Percentiles rank a stretch among this genome's conserved stretches.
Conservation (phyloP, 2,797 vertebrate species). For the Scleropages formosus region DNA sequence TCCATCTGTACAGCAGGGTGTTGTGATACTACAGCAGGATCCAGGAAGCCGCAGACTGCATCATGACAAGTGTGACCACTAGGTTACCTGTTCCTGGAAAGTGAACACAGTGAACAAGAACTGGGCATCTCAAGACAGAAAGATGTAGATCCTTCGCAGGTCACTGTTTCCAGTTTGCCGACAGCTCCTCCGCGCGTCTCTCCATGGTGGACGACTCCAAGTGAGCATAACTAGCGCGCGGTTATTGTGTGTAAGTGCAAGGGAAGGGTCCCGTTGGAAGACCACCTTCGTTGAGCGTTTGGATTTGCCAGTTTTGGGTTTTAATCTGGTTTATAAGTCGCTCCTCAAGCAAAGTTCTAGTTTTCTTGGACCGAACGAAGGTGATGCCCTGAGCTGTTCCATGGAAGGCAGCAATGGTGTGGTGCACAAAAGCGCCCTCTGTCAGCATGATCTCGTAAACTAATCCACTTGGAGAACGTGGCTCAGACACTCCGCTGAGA, state of each 20-base stretch:
- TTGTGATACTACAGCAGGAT: too few species aligned
- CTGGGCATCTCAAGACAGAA: too few species aligned
- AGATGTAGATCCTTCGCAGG: not conserved
- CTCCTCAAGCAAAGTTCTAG: too few species aligned
- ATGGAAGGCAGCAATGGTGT: not conserved
- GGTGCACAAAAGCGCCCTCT: constrained; percentile 57
- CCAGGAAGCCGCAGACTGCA: too few species aligned
- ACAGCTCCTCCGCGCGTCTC: not conserved
- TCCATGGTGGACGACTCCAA: not conserved
- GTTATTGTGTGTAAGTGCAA: not conserved
- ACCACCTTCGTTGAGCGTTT: too few species aligned
- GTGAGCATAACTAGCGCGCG: not conserved
- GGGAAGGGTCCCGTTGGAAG: not conserved
- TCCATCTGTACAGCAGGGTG: too few species aligned
- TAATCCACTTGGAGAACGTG: not conserved
- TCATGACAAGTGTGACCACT: too few species aligned
- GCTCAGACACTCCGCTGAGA: too few species aligned
- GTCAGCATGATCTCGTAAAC: constrained; percentile 44
- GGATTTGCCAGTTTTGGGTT: too few species aligned
- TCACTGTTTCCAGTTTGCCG: not conserved
- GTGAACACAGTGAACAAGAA: too few species aligned
- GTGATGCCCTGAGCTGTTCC: not conserved
- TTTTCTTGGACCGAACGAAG: not conserved
- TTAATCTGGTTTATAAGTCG: too few species aligned
- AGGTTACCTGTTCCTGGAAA: too few species aligned